phyloP scores from a whole-genome alignment of 2,113 vertebrate species.

The Chaetops frenatus region DNA sequence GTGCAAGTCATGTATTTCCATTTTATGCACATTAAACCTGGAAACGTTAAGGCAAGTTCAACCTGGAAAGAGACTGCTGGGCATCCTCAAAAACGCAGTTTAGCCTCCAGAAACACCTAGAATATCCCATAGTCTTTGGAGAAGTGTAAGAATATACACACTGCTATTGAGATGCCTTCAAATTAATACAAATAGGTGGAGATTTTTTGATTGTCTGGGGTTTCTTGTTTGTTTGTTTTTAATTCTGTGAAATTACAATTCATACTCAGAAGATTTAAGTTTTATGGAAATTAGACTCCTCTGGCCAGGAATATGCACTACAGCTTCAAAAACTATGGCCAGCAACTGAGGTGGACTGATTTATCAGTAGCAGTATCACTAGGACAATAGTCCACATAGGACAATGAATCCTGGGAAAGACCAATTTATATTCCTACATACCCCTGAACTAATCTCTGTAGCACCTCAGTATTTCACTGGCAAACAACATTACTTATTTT shows the following conservation, averaged over 20 bases:
- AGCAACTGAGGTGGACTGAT: not conserved
- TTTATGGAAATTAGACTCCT: not conserved
- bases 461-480: not conserved
- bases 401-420: not conserved
- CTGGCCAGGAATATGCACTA: not conserved
- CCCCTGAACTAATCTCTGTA: not conserved
- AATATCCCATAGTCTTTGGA: not conserved
- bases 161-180: not conserved
- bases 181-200: fast-evolving
- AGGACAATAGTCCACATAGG: not conserved
- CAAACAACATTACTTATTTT: not conserved
- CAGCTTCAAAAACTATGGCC: not conserved
- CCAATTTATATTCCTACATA: not conserved
- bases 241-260: not conserved
- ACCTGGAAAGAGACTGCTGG: not conserved
- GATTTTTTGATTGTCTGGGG: no score
- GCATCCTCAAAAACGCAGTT: not conserved
- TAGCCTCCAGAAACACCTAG: not conserved
- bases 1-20: not conserved
- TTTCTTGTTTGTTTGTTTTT: not conserved
- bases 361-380: not conserved
- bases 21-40: not conserved
- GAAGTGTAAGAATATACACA: not conserved
- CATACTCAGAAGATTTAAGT: not conserved
- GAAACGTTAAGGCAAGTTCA: not conserved